A percentile compares a stretch with the other conserved stretches of the same genome.
Conservation (phyloP, 2,797 vertebrate genomes). For the Threskiornis aethiopicus region DNA sequence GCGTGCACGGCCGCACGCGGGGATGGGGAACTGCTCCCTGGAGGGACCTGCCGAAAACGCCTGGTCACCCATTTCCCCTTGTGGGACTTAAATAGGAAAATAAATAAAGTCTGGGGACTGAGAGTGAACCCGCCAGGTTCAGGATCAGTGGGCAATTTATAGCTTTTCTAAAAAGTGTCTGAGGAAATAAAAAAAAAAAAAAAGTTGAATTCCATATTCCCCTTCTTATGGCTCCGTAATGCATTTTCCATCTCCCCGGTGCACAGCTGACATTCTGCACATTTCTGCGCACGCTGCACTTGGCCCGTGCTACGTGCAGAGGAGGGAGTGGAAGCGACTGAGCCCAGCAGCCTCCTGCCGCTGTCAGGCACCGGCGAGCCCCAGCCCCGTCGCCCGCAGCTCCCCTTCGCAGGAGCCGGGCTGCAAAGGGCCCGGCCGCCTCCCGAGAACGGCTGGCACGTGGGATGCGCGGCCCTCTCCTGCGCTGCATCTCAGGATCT, state of each 20-base stretch:
- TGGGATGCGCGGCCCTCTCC: not conserved
- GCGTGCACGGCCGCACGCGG: fast-evolving
- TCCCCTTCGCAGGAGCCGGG: fast-evolving
- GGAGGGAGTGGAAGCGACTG: not conserved
- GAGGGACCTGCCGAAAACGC: not conserved
- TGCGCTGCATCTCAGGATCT: not conserved
- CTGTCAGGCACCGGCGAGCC: not conserved
- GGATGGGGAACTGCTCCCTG: not conserved
- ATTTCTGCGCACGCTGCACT: not conserved
- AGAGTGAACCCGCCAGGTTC: not conserved
- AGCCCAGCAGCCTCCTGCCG: not conserved
- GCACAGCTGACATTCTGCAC: constrained; percentile 38
- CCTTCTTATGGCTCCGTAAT: not conserved
- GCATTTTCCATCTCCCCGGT: constrained; percentile 9
- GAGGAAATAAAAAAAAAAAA: not conserved
- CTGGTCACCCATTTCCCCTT: not conserved
- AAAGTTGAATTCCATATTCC: not conserved
- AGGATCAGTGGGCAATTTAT: not conserved
- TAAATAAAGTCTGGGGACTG: not conserved
- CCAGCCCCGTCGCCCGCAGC: not conserved
- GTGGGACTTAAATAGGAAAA: not conserved
- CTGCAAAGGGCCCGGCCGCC: not conserved
- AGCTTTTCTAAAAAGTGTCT: not conserved
- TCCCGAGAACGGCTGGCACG: fast-evolving
- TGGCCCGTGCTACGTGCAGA: not conserved